Evolutionary conservation across 2,797 vertebrate species (phyloP).

Genomic region (Rhinichthys osculus): DNA sequence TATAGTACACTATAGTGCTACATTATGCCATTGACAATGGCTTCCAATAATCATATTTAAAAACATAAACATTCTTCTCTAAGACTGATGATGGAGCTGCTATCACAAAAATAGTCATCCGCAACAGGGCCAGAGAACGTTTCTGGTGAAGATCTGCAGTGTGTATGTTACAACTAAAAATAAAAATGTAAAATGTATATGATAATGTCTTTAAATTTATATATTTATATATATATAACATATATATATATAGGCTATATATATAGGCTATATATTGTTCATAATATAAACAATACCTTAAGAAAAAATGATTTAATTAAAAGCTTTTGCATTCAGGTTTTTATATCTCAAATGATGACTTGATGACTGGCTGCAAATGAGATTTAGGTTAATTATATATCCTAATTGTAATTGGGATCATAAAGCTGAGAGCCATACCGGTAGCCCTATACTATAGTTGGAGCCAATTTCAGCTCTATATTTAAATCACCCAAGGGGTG

Average conservation of each 20-base stretch:
- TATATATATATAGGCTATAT: too few species aligned
- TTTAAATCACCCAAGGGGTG: not conserved
- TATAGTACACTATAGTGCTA: not conserved
- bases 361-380: not conserved
- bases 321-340: not conserved
- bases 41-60: slow-evolving; percentile 16
- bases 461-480: not conserved
- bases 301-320: not conserved
- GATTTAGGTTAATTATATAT: not conserved
- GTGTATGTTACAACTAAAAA: not conserved
- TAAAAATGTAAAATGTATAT: not conserved
- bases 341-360: not conserved
- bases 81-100: slow-evolving; percentile 5
- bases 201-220: too few species aligned
- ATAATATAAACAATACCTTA: not conserved
- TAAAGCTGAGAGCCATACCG: not conserved
- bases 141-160: not conserved
- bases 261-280: too few species aligned
- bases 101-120: not conserved
- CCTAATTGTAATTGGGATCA: not conserved
- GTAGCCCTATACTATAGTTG: not conserved
- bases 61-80: not conserved
- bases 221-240: too few species aligned
- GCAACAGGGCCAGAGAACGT: not conserved
- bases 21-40: not conserved